Evolutionary conservation across 1,140 invertebrate genomes (phyloP), one percentile per base, ranked within the genome.

Genomic region (Potamilus streckersoni): DNA sequence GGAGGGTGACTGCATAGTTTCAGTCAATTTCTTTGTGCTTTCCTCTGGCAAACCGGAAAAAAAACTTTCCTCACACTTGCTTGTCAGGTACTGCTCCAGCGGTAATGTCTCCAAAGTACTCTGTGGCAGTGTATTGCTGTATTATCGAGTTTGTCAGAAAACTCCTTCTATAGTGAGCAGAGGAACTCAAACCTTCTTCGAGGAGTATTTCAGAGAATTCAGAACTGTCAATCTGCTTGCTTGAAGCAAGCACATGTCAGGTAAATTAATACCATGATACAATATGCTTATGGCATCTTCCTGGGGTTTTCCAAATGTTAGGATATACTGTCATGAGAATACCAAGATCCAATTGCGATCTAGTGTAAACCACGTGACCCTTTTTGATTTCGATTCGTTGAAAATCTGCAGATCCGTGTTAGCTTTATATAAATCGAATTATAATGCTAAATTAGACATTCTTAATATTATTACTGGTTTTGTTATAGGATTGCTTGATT

Each of bases 241-340:
- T 77, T 79, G 63, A 83, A n/a, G 61, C 76, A 80, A 12, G 73
- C 81, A 80, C 76, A 76, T 17, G 71, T 60, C 11, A 78, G 58
- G 70, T 79, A 75, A 57, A 83, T 79, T 8, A 78, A 64, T 17
- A 8, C 38, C 11, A 49, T 49, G 6, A 49, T 11, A 49, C 74
- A 78, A 16, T 78, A 78, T 69, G 27, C 79, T 80, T 49, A 82
- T 78, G 2, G 79, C 77, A 58, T 82, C 56, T 69, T 80, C 83
- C 70, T 58, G 70, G 1, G 55, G 19, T 38, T 74, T 68, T 20
- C 71, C 17, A 80, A 58, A 82, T 61, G n/a, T 83, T 11, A 2
- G 82, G 80, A 49, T 72, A 77, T 14, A 79, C 83, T 69, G 80
- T 82, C 78, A 82, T 81, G 72, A 78, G 82, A 17, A 79, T 77